Evolutionary conservation across 1,140 invertebrate genomes (phyloP).

Genomic region (Heliconius congener): DNA sequence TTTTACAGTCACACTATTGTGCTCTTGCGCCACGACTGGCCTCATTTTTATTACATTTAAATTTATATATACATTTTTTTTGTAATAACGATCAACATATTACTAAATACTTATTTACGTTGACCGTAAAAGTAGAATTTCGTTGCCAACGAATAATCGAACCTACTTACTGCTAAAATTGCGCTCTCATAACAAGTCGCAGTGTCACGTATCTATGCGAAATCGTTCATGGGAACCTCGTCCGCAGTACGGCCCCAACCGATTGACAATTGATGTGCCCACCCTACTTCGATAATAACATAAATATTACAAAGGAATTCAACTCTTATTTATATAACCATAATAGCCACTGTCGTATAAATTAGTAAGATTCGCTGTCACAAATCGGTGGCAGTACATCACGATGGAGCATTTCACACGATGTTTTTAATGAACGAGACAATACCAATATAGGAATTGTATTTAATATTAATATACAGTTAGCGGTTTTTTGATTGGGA

Average conservation of each 20-base stretch:
- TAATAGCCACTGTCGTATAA: constrained; percentile 10
- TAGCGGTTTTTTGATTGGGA: constrained; percentile 24
- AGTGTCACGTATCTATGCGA: constrained; percentile 59
- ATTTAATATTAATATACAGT: constrained; percentile 41
- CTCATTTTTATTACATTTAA: background rate
- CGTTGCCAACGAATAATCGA: background rate
- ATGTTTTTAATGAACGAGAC: constrained; percentile 41
- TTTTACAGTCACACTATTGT: too few species aligned
- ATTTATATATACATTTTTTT: background rate
- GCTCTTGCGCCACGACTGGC: too few species aligned
- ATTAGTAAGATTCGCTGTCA: background rate
- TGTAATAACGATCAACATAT: background rate
- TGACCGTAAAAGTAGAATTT: background rate
- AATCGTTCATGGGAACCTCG: constrained; percentile 62
- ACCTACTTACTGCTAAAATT: constrained; percentile 21
- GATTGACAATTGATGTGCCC: constrained; percentile 63
- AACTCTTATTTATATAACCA: background rate
- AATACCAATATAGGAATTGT: constrained; percentile 39
- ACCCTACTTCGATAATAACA: constrained; percentile 37
- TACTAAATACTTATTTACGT: background rate
- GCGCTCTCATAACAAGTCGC: constrained; percentile 39
- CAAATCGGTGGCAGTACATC: constrained; percentile 39
- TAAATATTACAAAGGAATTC: constrained; percentile 14
- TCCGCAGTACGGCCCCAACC: constrained; percentile 38
- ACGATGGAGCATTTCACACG: constrained; percentile 65